A percentile compares a stretch with the other conserved stretches of the same genome.
These are phyloP conservation scores for Haliclona indistincta DNA, from an alignment of 37 sponge, comb jelly and placozoan genomes.

Conservation along the genomic window DNA sequence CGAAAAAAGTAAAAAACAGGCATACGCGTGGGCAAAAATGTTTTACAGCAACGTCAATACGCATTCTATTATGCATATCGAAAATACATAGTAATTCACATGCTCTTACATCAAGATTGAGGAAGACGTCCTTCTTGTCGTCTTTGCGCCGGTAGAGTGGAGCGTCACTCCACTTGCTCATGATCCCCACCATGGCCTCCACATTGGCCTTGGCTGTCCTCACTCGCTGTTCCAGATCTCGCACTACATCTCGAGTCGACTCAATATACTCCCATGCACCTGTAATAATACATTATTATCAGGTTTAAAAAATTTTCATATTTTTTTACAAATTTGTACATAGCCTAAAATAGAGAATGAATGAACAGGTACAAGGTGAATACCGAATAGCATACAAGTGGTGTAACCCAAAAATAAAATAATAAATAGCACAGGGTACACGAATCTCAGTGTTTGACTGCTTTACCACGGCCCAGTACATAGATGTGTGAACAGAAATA, in stretches of 20 bases:
- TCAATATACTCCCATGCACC: constrained; percentile 97
- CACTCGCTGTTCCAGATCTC: constrained; percentile 89
- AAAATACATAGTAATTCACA: neutral
- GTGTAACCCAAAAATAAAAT: too few relatives aligned
- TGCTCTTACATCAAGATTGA: constrained; percentile 78
- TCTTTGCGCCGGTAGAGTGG: constrained; percentile 92
- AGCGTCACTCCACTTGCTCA: constrained; percentile 88
- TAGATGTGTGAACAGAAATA: too few relatives aligned
- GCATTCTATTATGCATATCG: too few relatives aligned
- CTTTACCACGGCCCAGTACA: too few relatives aligned
- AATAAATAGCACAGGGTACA: too few relatives aligned
- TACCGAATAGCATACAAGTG: too few relatives aligned
- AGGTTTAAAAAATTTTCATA: too few relatives aligned
- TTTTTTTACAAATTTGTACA: too few relatives aligned
- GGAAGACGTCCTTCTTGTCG: constrained; percentile 70
- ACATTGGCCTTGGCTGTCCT: constrained; percentile 89
- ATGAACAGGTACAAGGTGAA: too few relatives aligned
- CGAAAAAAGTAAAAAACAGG: neutral
- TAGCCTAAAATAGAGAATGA: too few relatives aligned
- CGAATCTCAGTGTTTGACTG: too few relatives aligned
- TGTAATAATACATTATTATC: constrained; percentile 28
- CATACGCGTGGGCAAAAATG: neutral
- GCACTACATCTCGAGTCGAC: constrained; percentile 81
- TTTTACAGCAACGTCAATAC: neutral
- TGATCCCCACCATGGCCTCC: constrained; percentile 72